These are phyloP conservation scores for Tyto alba DNA, from an alignment of 2,113 vertebrate genomes.

Conservation along the genomic window DNA sequence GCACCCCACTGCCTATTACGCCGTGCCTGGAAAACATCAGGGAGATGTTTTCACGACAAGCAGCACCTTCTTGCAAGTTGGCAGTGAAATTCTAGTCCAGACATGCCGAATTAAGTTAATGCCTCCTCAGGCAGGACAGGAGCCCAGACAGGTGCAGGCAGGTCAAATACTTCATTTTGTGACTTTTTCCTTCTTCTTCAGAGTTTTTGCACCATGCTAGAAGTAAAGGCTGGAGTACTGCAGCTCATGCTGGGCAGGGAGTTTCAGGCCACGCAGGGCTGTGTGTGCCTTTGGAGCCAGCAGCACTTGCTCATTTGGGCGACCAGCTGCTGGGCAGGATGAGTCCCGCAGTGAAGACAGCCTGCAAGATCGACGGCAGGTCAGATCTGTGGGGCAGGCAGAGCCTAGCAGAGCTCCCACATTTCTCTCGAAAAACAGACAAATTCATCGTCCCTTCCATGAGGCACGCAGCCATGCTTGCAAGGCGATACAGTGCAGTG, in stretches of 20 bases:
- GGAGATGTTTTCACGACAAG: rapidly evolving
- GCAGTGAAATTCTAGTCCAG: not conserved
- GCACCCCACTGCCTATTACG: not conserved
- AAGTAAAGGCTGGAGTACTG: not conserved
- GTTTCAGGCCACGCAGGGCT: not conserved
- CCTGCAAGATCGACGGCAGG: not conserved
- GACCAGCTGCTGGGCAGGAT: not conserved
- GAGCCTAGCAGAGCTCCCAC: not conserved
- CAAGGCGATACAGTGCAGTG: not conserved
- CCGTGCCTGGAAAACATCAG: not conserved
- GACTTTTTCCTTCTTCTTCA: not conserved
- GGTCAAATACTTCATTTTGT: not conserved
- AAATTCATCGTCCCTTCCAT: not conserved
- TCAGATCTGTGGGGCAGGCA: not conserved
- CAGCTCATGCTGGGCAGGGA: not conserved
- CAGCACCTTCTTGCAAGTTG: not conserved
- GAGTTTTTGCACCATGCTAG: not conserved
- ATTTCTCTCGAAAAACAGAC: not conserved
- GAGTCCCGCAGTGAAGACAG: not conserved
- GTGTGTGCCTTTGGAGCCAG: not conserved
- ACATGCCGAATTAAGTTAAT: not conserved
- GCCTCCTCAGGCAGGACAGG: not conserved
- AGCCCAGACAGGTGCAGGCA: not conserved
- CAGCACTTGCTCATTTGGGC: not conserved
- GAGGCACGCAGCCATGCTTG: not conserved